A percentile compares a stretch with the other conserved stretches of the same genome.
phyloP scores from a whole-genome alignment of 2,113 vertebrate species.

The Mesocricetus auratus region DNA sequence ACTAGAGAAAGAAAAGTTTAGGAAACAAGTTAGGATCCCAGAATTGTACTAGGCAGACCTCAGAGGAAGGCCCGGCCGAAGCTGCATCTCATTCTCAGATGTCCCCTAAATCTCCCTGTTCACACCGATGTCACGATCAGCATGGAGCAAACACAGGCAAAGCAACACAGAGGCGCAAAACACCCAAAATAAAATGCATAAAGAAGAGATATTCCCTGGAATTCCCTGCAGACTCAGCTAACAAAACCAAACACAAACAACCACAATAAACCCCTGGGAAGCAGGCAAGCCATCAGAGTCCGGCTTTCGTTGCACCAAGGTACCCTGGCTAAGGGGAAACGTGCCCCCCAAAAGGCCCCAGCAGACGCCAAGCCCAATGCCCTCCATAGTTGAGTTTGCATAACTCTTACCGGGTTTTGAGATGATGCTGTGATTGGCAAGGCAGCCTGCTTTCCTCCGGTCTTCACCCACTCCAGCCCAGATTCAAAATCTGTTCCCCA shows the following conservation, averaged over 20 bases:
- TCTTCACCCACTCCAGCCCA: background rate
- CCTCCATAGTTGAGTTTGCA: constrained; percentile 7
- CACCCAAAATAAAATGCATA: background rate
- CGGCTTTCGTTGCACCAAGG: background rate
- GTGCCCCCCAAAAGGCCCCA: background rate
- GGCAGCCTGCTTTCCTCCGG: background rate
- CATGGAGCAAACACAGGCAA: background rate
- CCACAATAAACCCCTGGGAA: background rate
- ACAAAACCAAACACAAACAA: constrained; percentile 10
- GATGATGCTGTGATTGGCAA: constrained; percentile 25
- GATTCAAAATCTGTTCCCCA: constrained; percentile 18
- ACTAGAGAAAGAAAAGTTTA: constrained; percentile 59
- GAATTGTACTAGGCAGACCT: background rate
- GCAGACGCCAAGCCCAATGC: background rate
- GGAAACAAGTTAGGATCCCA: constrained; percentile 23
- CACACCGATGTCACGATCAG: background rate
- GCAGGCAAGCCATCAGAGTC: background rate
- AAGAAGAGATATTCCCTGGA: background rate
- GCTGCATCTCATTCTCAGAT: background rate
- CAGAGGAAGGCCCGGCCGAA: background rate
- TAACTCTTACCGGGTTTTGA: constrained; percentile 66
- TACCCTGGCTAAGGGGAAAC: background rate
- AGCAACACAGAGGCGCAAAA: background rate
- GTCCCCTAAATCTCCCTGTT: background rate
- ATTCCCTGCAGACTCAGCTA: background rate